A percentile compares a stretch with the other conserved stretches of the same genome.
These are phyloP conservation scores for Pristionchus arcanus DNA, from an alignment of 2,888 invertebrate genomes.

Conservation along the genomic window DNA sequence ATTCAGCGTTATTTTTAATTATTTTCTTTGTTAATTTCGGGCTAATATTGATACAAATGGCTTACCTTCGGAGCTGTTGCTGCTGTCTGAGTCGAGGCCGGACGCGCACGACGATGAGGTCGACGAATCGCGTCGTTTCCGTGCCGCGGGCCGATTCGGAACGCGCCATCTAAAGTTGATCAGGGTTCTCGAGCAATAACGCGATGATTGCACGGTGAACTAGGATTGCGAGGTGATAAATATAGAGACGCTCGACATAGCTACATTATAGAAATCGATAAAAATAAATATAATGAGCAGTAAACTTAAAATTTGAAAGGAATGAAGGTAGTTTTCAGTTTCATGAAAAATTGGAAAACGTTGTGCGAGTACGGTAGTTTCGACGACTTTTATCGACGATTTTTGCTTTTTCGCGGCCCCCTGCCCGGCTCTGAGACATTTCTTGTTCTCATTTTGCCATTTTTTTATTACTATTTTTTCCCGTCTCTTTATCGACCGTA, in stretches of 20 bases:
- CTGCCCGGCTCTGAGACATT: no score
- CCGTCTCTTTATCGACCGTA: no score
- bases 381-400: no score
- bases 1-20: neutral
- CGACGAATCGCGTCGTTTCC: constrained; percentile 33
- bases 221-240: neutral
- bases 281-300: neutral
- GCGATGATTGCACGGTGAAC: neutral
- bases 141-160: constrained; percentile 34
- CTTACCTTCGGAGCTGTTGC: neutral
- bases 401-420: no score
- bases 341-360: no score
- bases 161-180: constrained; percentile 14
- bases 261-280: neutral
- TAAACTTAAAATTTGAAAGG: neutral
- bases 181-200: neutral
- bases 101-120: constrained; percentile 9
- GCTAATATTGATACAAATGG: neutral
- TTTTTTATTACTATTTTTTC: no score
- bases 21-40: no score
- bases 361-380: no score
- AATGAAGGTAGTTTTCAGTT: neutral
- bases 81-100: constrained; percentile 1
- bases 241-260: neutral
- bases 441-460: no score